A percentile compares a stretch with the other conserved stretches of the same genome.
Evolutionary conservation across 2,888 invertebrate species (phyloP).

Genomic region (Brenthis ino): DNA sequence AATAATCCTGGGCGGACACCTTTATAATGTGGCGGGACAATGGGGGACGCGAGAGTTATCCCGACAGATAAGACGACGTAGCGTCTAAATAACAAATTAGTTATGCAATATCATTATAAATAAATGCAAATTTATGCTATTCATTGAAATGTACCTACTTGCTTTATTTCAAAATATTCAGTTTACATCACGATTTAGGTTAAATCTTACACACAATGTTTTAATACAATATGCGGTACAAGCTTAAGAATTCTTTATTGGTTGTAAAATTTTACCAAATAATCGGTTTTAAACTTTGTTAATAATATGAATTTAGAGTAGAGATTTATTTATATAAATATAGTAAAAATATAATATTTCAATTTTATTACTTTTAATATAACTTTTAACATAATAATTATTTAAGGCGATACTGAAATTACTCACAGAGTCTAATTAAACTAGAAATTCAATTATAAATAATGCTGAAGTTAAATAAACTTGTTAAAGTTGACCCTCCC

Average conservation of each 20-base stretch:
- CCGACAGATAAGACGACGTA: slow-evolving; percentile 62
- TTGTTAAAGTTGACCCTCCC: slow-evolving; percentile 68
- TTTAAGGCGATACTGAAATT: slow-evolving; percentile 42
- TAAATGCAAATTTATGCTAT: slow-evolving; percentile 17
- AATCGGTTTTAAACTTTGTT: no score
- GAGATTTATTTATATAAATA: no score
- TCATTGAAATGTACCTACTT: background rate
- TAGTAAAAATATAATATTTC: background rate
- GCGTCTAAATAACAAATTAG: slow-evolving; percentile 53
- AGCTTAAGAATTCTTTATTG: no score
- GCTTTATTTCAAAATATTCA: background rate
- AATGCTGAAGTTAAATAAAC: slow-evolving; percentile 73
- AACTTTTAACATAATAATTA: background rate
- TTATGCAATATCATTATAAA: slow-evolving; percentile 23
- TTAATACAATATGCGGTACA: no score
- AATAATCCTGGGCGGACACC: slow-evolving; percentile 71
- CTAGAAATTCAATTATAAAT: slow-evolving; percentile 75
- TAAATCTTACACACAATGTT: no score
- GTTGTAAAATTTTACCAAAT: no score
- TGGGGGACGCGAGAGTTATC: slow-evolving; percentile 68
- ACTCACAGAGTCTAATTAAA: slow-evolving; percentile 56
- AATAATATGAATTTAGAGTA: no score
- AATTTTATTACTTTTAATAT: background rate
- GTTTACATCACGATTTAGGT: no score
- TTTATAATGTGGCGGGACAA: slow-evolving; percentile 67